A percentile compares a stretch with the other conserved stretches of the same genome.
These are phyloP conservation scores for Hirtodrosophila alboralis DNA, from an alignment of 2,888 invertebrate species.

Conservation along the genomic window DNA sequence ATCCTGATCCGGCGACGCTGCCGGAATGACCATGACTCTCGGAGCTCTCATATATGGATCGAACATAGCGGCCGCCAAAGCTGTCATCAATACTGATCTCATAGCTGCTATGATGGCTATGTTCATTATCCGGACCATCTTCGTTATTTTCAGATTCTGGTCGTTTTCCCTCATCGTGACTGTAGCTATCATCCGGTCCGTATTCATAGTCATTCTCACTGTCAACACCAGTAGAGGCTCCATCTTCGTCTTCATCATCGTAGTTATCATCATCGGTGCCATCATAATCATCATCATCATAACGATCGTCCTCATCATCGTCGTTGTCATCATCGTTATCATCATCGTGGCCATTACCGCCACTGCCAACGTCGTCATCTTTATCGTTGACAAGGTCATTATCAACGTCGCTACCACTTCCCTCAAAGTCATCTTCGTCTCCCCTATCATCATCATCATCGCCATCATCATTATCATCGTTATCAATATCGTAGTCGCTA, in stretches of 20 bases:
- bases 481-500: neutral
- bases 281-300: neutral
- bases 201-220: slow-evolving; percentile 37
- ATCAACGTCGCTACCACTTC: slow-evolving; percentile 7
- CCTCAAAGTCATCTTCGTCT: neutral
- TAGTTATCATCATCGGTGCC: neutral
- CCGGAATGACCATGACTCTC: slow-evolving; percentile 61
- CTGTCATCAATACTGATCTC: slow-evolving; percentile 74
- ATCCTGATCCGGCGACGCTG: slow-evolving; percentile 38
- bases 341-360: neutral
- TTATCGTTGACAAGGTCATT: neutral
- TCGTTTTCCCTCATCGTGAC: slow-evolving; percentile 19
- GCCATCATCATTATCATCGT: neutral
- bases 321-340: neutral
- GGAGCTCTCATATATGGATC: slow-evolving; percentile 71
- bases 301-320: neutral
- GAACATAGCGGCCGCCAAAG: slow-evolving; percentile 66
- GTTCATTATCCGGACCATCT: slow-evolving; percentile 4
- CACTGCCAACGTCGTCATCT: neutral
- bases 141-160: neutral
- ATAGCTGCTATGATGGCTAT: slow-evolving; percentile 72
- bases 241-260: neutral
- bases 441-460: neutral
- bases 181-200: slow-evolving; percentile 62
- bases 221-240: neutral